These are phyloP conservation scores for Notocelia uddmanniana DNA, from an alignment of 2,888 invertebrate species.

Conservation along the genomic window DNA sequence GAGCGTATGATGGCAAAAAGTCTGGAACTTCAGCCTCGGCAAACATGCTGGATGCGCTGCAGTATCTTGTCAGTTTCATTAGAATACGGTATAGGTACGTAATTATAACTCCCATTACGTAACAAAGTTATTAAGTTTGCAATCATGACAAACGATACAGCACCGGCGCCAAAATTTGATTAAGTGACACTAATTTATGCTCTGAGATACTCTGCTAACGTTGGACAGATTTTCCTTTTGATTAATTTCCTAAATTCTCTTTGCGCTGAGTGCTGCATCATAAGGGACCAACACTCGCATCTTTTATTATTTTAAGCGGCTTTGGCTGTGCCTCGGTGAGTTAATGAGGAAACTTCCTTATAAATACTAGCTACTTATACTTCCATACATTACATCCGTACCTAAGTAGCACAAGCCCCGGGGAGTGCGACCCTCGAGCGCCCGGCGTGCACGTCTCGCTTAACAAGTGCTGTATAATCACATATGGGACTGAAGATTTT, in stretches of 20 bases:
- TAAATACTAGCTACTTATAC: slow-evolving; percentile 33
- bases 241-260: slow-evolving; percentile 24
- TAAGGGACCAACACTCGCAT: not conserved
- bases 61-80: too few relatives aligned
- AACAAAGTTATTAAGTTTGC: too few relatives aligned
- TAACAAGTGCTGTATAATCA: slow-evolving; percentile 35
- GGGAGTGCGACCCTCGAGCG: slow-evolving; percentile 15
- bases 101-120: too few relatives aligned
- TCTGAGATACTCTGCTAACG: not conserved
- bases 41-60: too few relatives aligned
- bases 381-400: slow-evolving; percentile 19
- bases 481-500: slow-evolving; percentile 21
- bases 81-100: too few relatives aligned
- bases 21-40: too few relatives aligned
- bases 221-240: slow-evolving; percentile 8
- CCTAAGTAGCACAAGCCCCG: slow-evolving; percentile 5
- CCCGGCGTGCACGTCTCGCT: slow-evolving; percentile 23
- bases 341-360: slow-evolving; percentile 41
- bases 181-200: slow-evolving; percentile 3
- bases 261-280: slow-evolving; percentile 2
- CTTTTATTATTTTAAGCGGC: slow-evolving; percentile 38
- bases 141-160: not conserved
- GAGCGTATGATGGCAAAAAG: too few relatives aligned
- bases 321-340: slow-evolving; percentile 34
- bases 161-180: not conserved